Base-by-base conservation (phyloP, 2,888 invertebrate species). In the Campoplex capitator region DNA sequence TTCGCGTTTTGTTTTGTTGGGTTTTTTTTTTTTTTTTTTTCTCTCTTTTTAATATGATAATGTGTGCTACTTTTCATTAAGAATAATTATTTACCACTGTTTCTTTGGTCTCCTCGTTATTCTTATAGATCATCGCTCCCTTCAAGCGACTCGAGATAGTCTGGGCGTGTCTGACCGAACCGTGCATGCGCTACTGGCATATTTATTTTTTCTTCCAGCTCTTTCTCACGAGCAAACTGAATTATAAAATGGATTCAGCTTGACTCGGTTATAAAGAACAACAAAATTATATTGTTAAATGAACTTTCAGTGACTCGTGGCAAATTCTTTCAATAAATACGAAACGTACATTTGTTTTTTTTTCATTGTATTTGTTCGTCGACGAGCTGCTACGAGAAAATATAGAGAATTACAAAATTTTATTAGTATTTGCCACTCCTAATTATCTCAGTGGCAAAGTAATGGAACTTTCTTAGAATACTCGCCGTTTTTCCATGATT, bases 151-250 rank as follows among this genome's bases (percentile, higher is more conserved):
- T 42, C 54, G 18, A 45, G 65, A 48, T 56, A 56, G 38, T 28
- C 68, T 54, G 68, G 78, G 78, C 67, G 78, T 78, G 78, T 56
- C 78, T 56, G 70, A 70, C 70, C 56, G 42, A 54, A 56, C 23
- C 56, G 78, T 68, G 68, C 78, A 54, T 70, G 68, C 56, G 56
- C 70, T 68, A 78, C 78, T 78, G 16, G 70, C 78, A 78, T 62
- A 62, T 48, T 78, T 65, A 62, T 48, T 38, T 32, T 38, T 32
- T 54, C 54, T 78, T 68, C 18, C n/a, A 23, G 68, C 54, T 70
- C 54, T 7, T 18, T 62, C 45, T n/a, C 28, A 62, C 35, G 28
- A 35, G n/a, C 65, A 48, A n/a, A 51, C 38, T 45, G 11, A 62
- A 65, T 18, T 32, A 48, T 32, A 32, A 18, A 23, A 42, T 48